Base-by-base conservation (phyloP, 2,888 invertebrate species). In the Carpatolechia fugitivella region DNA sequence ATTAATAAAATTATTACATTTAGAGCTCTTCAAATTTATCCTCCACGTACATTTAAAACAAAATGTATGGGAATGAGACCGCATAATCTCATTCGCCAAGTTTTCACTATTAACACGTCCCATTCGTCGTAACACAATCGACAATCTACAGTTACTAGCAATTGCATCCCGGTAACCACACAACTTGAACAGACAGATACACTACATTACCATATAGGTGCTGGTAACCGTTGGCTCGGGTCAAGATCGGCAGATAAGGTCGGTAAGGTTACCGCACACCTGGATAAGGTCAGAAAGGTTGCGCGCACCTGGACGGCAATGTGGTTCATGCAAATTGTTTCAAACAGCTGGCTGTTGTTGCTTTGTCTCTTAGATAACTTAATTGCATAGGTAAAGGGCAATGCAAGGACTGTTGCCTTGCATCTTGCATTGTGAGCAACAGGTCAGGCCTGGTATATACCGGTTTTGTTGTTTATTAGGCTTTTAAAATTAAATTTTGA, bases 241-340 rank as follows among this genome's bases (percentile, higher is more conserved):
- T 60, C 60, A 60, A 60, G 59, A 57, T 55, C 52, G 50, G 29
- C 35, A 54, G 59, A 57, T 59, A 58, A 60, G 54, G 57, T 56
- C 54, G 20, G 36, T 40, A 48, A 41, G 52, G 36, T 50, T 46
- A 53, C 31, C 16, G 41, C 33, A 51, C 58, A 61, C 61, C 59
- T 61, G 58, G 53, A 52, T 35, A 24, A 13, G 44, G 44, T 20
- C 40, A 11, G 20, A 18, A 18, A 18, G 18, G 20, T 41, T 14
- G 24, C 13, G 35, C 35, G 38, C 40, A 18, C 18, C 40, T 18
- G 18, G 31, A 11, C 40, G 6, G 46, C 36, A 41, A 35, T 47
- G 54, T 35, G 46, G 31, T 47, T 48, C 46, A 57, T 57, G 52
- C 40, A 50, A 54, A 56, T 54, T 46, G 36, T 13, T n/a, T 31